These are phyloP conservation scores for Probosciger aterrimus DNA, from an alignment of 2,113 vertebrate species.

Conservation along the genomic window DNA sequence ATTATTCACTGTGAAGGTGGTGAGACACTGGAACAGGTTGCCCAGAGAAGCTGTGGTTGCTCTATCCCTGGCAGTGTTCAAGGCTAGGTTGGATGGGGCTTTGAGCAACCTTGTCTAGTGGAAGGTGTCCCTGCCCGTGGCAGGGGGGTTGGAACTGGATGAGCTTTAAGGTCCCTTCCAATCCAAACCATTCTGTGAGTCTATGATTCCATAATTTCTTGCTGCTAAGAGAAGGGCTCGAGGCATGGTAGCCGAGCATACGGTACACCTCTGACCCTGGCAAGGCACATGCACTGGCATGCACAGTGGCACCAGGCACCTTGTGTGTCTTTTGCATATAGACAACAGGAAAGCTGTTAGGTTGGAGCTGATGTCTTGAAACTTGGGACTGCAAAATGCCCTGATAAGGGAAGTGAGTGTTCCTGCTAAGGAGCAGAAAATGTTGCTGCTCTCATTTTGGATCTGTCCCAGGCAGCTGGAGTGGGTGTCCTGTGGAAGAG, in stretches of 20 bases:
- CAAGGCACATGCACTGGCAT: fast-evolving
- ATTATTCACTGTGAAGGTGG: neutral
- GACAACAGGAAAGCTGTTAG: fast-evolving
- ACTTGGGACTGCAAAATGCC: neutral
- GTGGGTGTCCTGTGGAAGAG: fast-evolving
- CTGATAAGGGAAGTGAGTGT: neutral
- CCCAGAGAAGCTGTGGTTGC: neutral
- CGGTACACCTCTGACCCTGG: neutral
- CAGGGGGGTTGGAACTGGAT: neutral
- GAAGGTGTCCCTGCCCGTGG: neutral
- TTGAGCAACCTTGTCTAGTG: neutral
- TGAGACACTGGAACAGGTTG: neutral
- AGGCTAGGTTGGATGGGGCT: neutral
- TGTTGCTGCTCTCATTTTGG: neutral
- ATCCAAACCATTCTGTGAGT: neutral
- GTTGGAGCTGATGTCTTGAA: neutral
- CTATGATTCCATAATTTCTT: neutral
- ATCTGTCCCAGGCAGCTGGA: neutral
- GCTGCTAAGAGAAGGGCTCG: neutral
- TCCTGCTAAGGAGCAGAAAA: neutral
- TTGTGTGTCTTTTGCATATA: neutral
- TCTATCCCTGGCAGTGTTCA: neutral
- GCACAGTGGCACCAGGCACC: neutral
- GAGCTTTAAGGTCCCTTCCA: neutral
- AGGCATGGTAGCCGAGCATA: fast-evolving